A percentile compares a stretch with the other conserved stretches of the same genome.
phyloP scores from a whole-genome alignment of 2,113 vertebrate genomes.

The Serilophus lunatus region DNA sequence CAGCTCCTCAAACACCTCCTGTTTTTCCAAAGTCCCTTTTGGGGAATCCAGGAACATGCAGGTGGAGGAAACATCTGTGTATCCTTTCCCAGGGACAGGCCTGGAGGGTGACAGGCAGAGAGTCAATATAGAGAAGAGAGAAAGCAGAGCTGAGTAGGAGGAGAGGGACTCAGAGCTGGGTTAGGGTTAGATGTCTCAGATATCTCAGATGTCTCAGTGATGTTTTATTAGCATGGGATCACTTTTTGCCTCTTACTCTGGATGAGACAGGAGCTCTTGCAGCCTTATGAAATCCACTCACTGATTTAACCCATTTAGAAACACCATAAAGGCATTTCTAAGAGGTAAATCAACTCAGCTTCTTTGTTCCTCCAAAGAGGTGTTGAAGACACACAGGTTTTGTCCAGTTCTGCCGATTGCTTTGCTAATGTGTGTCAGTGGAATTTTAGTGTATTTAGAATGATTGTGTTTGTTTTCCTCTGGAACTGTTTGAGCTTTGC shows the following conservation, averaged over 20 bases:
- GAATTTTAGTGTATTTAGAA: background rate
- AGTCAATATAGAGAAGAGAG: background rate
- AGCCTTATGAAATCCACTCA: background rate
- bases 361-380: background rate
- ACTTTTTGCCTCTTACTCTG: background rate
- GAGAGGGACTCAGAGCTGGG: background rate
- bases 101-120: conserved; percentile 2
- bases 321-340: background rate
- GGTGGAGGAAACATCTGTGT: conserved; percentile 35
- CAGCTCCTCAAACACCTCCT: conserved; percentile 64
- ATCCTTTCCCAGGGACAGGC: background rate
- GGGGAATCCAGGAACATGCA: conserved; percentile 41
- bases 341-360: background rate
- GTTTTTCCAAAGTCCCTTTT: background rate
- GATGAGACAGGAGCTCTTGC: background rate
- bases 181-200: background rate
- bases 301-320: background rate
- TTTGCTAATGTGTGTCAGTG: background rate
- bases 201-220: too few relatives aligned
- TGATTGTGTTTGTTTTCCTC: background rate
- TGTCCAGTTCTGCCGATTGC: background rate
- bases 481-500: background rate
- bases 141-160: background rate
- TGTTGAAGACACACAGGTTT: background rate
- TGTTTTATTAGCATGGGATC: background rate